Base-by-base conservation (phyloP, 2,888 invertebrate species). In the Carterocephalus palaemon region DNA sequence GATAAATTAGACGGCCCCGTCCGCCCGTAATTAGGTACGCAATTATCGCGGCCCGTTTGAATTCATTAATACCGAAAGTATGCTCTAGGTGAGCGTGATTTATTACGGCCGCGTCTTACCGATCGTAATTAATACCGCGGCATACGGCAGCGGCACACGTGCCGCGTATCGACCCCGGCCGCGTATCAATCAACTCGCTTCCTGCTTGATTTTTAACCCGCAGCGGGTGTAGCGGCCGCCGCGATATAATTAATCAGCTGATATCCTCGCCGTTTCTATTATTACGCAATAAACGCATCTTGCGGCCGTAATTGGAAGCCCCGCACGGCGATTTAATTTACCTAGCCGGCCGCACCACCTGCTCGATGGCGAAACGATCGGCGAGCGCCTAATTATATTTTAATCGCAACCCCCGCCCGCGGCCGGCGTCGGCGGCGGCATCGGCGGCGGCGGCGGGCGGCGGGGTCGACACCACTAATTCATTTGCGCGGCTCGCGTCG, bases 281-380 rank as follows among this genome's bases (percentile, higher is more conserved):
- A 82, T 84, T 78, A 77, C 74, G 71, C 72, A 76, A 81, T 83
- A 77, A 82, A 78, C 70, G 64, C 67, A 70, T 71, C 66, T 75
- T 69, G 73, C 71, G 70, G 67, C 62, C 63, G 72, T 79, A 80
- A 83, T 81, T 78, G 76, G 80, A 78, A 79, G 75, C 76, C 78
- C 68, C 77, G 74, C 78, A 84, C 74, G 76, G 78, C 69, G 77
- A 73, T 85, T 84, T 84, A 81, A 85, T 84, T 79, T 78, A 81
- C 81, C 79, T 80, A 75, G 76, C 51, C 67, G 66, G 64, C 67
- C 67, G 68, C 70, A 68, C 75, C 83, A 84, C 83, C 83, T 85
- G 85, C 76, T 71, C 80, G 77, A 85, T 84, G 79, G 79, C 71
- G 76, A 85, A 84, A 85, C 83, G 80, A 86, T 86, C 82, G 82